Evolutionary conservation across 2,797 vertebrate species (phyloP).

Genomic region (Tragelaphus oryx): DNA sequence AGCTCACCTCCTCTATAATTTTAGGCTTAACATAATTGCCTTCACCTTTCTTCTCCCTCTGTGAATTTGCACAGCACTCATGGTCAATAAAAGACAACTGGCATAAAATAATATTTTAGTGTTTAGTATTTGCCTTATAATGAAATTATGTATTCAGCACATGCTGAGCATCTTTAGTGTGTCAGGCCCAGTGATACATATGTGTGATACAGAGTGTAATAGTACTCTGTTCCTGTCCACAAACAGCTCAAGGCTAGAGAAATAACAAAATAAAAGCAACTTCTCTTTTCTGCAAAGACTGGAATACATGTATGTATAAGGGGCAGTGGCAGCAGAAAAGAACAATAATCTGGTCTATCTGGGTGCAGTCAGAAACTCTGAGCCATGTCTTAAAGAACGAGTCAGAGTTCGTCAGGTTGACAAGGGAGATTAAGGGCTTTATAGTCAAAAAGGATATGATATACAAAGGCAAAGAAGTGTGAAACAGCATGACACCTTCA

Average conservation of each 20-base stretch:
- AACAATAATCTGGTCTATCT: not conserved
- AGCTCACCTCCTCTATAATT: not conserved
- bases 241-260: not conserved
- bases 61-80: not conserved
- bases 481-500: constrained; percentile 17
- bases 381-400: not conserved
- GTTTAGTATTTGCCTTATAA: not conserved
- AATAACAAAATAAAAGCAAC: not conserved
- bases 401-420: not conserved
- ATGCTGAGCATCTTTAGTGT: not conserved
- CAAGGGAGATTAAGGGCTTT: constrained; percentile 31
- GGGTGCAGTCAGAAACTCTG: not conserved
- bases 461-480: not conserved
- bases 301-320: not conserved
- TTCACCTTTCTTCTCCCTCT: not conserved
- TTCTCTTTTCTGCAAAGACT: not conserved
- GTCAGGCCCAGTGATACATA: not conserved
- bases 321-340: not conserved
- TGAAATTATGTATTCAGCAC: not conserved
- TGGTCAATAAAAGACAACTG: not conserved
- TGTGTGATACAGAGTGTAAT: not conserved
- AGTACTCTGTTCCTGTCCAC: not conserved
- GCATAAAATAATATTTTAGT: not conserved
- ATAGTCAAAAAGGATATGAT: not conserved
- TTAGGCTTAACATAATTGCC: not conserved